Base-by-base conservation (phyloP, 2,888 invertebrate species). In the Dicyrtoma fusca region DNA sequence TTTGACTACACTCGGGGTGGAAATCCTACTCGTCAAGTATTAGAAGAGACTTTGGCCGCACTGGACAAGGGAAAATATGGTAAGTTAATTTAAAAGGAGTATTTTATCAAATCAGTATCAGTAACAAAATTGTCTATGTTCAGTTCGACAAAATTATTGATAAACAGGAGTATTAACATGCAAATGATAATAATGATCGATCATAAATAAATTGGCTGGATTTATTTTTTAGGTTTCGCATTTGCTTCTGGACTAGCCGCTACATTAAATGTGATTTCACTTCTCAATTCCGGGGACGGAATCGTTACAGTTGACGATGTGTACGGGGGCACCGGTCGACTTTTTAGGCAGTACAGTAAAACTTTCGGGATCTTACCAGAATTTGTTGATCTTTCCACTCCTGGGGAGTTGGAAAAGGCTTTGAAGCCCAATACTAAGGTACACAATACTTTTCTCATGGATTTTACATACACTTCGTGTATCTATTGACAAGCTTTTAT, bases 231-330 rank as follows among this genome's bases (percentile, higher is more conserved):
- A 72, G 72, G 72, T 17, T 64, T 74, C 23, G 73, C 84, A 21
- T 98, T 93, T 85, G 86, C 97, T 0, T 97, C 97, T 6, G 99
- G 99, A 1, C 86, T 99, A 61, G 97, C 95, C 14, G 91, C 95
- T 0, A 90, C 90, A 0, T 90, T 92, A 0, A 88, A 90, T 3
- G 83, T 97, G 13, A 84, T 89, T 8, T 88, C 91, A 47, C 85
- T 96, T 80, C 85, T 99, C 10, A 88, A 88, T 77, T 81, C 86
- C 74, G 98, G 97, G 0, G 98, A 99, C 83, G 82, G 75, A 26
- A 64, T 80, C n/a, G 68, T 80, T 34, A 75, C 70, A 14, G 79
- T 80, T 77, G 75, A 77, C 59, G 78, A 77, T 44, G 75, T 73
- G n/a, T 79, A 79, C 44, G 86, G 81, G 84, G 86, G 81, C 85